phyloP scores from a whole-genome alignment of 2,888 invertebrate genomes.

The Athalia circularis region DNA sequence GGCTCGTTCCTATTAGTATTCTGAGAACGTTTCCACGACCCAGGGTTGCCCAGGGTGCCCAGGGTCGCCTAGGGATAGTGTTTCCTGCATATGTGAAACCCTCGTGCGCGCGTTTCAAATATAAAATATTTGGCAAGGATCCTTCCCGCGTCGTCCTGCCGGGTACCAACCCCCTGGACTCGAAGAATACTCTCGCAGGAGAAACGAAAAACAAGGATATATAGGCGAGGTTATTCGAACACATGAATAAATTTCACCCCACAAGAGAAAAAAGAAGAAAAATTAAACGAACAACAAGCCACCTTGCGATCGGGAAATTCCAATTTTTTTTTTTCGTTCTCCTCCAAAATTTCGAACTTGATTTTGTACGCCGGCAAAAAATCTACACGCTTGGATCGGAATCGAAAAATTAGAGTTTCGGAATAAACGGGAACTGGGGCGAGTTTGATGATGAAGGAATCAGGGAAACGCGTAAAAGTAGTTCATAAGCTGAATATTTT shows the following conservation, averaged over 20 bases:
- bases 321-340: too few relatives aligned
- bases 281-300: background rate
- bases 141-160: background rate
- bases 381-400: too few relatives aligned
- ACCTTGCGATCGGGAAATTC: background rate
- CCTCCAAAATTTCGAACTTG: too few relatives aligned
- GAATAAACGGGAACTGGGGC: too few relatives aligned
- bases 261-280: background rate
- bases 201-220: background rate
- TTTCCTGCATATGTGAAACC: constrained; percentile 59
- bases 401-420: too few relatives aligned
- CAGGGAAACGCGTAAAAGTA: too few relatives aligned
- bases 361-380: too few relatives aligned
- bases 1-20: constrained; percentile 30
- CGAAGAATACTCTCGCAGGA: background rate
- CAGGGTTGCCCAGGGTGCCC: constrained; percentile 28
- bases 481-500: too few relatives aligned
- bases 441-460: too few relatives aligned
- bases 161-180: background rate
- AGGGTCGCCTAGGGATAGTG: constrained; percentile 53
- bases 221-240: too few relatives aligned
- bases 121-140: constrained; percentile 52
- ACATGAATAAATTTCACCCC: background rate
- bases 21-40: constrained; percentile 35
- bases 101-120: constrained; percentile 53